These are phyloP conservation scores for Bombylius major DNA, from an alignment of 2,888 invertebrate genomes.

Conservation along the genomic window DNA sequence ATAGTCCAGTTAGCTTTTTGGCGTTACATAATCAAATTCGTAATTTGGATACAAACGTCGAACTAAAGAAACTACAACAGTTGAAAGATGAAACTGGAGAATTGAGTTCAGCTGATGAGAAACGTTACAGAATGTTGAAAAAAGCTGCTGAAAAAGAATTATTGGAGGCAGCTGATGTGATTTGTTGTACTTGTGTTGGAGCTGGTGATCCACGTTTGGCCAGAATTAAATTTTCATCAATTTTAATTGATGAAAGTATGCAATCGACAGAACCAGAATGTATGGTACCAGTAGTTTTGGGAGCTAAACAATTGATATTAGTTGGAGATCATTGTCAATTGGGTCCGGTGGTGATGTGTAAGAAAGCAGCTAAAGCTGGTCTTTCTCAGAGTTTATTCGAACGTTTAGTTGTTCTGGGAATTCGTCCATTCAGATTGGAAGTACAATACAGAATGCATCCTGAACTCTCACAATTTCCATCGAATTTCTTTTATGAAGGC, in stretches of 20 bases:
- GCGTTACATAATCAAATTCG: conserved; percentile 96
- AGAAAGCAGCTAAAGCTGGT: conserved; percentile 94
- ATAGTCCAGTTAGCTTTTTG: conserved; percentile 92
- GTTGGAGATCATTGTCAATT: conserved; percentile 99
- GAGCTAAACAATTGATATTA: conserved; percentile 90
- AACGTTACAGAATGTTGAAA: conserved; percentile 80
- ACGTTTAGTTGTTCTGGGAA: conserved; percentile 90
- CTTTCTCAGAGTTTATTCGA: conserved; percentile 96
- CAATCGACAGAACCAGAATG: conserved; percentile 97
- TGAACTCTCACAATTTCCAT: conserved; percentile 91
- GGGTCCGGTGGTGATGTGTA: conserved; percentile 99
- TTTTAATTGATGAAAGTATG: conserved; percentile 94
- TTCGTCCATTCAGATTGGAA: conserved; percentile 90
- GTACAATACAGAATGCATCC: conserved; percentile 99
- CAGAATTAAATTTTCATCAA: conserved; percentile 87
- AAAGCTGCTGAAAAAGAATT: conserved; percentile 83
- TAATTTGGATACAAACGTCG: conserved; percentile 84
- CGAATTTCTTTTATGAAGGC: conserved; percentile 98
- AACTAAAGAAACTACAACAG: conserved; percentile 88
- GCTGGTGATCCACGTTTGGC: conserved; percentile 93
- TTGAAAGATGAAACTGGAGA: conserved; percentile 98
- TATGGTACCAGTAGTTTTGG: conserved; percentile 97
- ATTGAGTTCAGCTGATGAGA: conserved; percentile 88
- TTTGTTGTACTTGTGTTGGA: conserved; percentile 98
- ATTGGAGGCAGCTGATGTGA: conserved; percentile 92